These are phyloP conservation scores for Protobothrops flavoviridis DNA, from an alignment of 2,113 vertebrate species.

Conservation along the genomic window DNA sequence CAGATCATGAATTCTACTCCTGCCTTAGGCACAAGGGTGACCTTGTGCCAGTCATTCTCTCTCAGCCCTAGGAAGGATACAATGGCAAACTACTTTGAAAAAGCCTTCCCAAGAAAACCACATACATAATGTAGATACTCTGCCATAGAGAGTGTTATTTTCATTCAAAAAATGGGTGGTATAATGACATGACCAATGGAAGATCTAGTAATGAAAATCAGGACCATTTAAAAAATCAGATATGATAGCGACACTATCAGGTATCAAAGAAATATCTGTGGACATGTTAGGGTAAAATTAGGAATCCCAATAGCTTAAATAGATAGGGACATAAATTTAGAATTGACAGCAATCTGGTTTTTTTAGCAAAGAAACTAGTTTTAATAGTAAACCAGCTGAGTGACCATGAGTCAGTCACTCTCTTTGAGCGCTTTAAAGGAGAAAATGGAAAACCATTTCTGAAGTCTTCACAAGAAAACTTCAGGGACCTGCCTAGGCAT, in stretches of 20 bases:
- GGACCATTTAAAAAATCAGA: background rate
- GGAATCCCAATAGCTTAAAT: background rate
- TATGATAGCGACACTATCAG: background rate
- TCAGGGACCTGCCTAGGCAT: background rate
- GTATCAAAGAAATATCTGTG: background rate
- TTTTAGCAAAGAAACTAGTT: background rate
- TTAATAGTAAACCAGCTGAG: background rate
- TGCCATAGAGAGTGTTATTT: background rate
- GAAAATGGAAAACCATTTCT: background rate
- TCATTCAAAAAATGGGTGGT: background rate
- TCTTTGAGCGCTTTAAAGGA: background rate
- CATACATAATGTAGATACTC: background rate
- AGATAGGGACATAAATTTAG: background rate
- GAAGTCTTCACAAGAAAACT: background rate
- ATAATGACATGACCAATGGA: background rate
- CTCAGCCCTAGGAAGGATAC: too few species aligned
- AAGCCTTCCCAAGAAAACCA: too few species aligned
- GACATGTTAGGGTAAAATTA: background rate
- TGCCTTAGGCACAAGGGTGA: background rate
- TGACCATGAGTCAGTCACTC: background rate
- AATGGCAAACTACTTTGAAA: too few species aligned
- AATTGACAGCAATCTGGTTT: background rate
- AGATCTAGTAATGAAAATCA: too few species aligned
- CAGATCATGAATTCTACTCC: background rate
- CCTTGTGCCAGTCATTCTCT: too few species aligned